phyloP scores from a whole-genome alignment of 2,113 vertebrate genomes.

The Podiceps cristatus region DNA sequence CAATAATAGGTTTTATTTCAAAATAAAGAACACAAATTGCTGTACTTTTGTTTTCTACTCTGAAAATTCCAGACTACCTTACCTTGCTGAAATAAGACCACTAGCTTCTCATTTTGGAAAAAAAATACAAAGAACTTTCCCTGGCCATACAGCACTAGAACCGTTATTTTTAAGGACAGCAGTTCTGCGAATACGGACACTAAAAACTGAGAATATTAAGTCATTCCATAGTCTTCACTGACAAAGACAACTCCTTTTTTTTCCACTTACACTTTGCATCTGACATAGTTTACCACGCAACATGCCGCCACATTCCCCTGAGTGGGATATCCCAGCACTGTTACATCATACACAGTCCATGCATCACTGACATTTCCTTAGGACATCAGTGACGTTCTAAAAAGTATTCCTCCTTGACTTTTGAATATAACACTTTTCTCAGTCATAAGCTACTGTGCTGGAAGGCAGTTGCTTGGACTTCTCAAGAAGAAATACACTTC shows the following conservation, averaged over 20 bases:
- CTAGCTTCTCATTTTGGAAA: not conserved
- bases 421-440: not conserved
- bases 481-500: not conserved
- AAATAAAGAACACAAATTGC: not conserved
- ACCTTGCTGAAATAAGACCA: not conserved
- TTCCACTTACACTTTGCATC: not conserved
- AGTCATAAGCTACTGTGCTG: not conserved
- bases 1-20: not conserved
- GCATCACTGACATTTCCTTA: not conserved
- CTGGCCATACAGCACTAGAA: not conserved
- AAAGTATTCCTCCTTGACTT: not conserved
- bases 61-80: not conserved
- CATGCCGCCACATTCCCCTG: fast-evolving
- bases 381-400: not conserved
- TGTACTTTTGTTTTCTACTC: not conserved
- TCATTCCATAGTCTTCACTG: not conserved
- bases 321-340: not conserved
- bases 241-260: not conserved
- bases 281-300: not conserved
- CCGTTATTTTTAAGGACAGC: fast-evolving
- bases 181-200: not conserved
- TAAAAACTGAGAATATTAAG: not conserved
- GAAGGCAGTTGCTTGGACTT: not conserved
- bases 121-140: not conserved
- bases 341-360: not conserved